Percentiles rank a stretch among this genome's conserved stretches.
phyloP scores from a whole-genome alignment of 1,140 invertebrate genomes.

The Drosophila lacertosa region DNA sequence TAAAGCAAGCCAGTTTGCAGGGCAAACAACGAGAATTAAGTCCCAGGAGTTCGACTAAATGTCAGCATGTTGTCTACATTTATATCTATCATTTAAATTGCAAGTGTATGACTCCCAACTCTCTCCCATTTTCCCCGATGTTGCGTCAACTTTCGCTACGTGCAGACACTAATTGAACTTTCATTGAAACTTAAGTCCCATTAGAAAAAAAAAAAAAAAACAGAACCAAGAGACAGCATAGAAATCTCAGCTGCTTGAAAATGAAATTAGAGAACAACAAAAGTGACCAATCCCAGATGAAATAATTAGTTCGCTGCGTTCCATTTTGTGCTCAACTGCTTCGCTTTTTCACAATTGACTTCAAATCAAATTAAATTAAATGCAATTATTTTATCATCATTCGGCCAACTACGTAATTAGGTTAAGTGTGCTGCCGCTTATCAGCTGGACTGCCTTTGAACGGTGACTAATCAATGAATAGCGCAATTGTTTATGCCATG shows the following conservation, averaged over 20 bases:
- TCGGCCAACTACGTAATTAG: conserved; percentile 68
- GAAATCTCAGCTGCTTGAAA: conserved; percentile 49
- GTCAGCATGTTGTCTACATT: too few species aligned
- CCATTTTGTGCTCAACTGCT: conserved; percentile 27
- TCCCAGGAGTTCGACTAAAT: not conserved
- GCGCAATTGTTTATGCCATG: conserved; percentile 43
- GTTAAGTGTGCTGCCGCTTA: conserved; percentile 69
- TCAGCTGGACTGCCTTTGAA: conserved; percentile 43
- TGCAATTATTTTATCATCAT: conserved; percentile 77
- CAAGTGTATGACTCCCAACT: not conserved
- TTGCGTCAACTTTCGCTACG: conserved; percentile 69
- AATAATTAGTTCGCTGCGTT: conserved; percentile 56
- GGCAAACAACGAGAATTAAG: not conserved
- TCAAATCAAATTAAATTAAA: conserved; percentile 74
- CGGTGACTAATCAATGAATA: conserved; percentile 61
- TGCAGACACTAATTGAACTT: conserved; percentile 76
- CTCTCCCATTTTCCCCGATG: conserved; percentile 32
- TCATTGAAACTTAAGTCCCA: conserved; percentile 75
- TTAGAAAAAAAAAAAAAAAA: conserved; percentile 70
- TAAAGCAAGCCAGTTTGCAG: not conserved
- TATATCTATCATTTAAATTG: not conserved
- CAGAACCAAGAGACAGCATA: conserved; percentile 50
- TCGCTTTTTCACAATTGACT: conserved; percentile 29
- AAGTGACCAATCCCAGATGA: conserved; percentile 45
- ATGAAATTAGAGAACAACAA: conserved; percentile 59